These are phyloP conservation scores for Myotis vivesi DNA, from an alignment of 2,797 vertebrate genomes.

Conservation along the genomic window DNA sequence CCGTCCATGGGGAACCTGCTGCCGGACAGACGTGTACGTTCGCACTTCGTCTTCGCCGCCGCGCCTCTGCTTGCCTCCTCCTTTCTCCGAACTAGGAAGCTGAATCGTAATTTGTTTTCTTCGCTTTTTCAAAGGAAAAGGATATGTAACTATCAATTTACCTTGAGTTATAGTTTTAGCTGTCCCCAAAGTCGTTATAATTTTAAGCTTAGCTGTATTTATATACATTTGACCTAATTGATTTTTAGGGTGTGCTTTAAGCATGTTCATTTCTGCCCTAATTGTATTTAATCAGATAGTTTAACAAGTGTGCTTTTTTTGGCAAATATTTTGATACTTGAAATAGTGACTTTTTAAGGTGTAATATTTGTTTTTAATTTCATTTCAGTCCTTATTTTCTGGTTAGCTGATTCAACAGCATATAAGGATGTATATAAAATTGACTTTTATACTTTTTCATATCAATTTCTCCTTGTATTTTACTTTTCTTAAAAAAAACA, in stretches of 20 bases:
- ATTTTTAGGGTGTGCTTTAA: not conserved
- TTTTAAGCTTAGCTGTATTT: not conserved
- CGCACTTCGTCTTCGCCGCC: too few relatives aligned
- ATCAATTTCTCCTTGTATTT: not conserved
- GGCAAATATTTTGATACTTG: not conserved
- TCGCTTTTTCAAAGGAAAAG: not conserved
- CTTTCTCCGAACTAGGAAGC: not conserved
- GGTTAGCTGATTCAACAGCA: not conserved
- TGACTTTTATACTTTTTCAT: not conserved
- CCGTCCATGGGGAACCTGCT: too few relatives aligned
- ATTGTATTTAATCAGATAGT: not conserved
- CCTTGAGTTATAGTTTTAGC: not conserved
- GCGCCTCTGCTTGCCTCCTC: not conserved
- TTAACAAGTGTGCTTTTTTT: not conserved
- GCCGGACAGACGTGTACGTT: not conserved
- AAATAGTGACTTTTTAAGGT: not conserved
- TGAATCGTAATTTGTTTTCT: not conserved
- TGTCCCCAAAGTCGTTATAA: not conserved
- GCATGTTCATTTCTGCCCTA: not conserved
- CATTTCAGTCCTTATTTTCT: not conserved
- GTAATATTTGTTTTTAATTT: conserved; percentile 18
- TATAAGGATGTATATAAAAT: not conserved
- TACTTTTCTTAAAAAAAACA: not conserved
- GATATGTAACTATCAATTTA: conserved; percentile 1
- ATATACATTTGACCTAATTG: not conserved